A percentile compares a stretch with the other conserved stretches of the same genome.
These are phyloP conservation scores for Formica aserva DNA, from an alignment of 2,888 invertebrate genomes.

Conservation along the genomic window DNA sequence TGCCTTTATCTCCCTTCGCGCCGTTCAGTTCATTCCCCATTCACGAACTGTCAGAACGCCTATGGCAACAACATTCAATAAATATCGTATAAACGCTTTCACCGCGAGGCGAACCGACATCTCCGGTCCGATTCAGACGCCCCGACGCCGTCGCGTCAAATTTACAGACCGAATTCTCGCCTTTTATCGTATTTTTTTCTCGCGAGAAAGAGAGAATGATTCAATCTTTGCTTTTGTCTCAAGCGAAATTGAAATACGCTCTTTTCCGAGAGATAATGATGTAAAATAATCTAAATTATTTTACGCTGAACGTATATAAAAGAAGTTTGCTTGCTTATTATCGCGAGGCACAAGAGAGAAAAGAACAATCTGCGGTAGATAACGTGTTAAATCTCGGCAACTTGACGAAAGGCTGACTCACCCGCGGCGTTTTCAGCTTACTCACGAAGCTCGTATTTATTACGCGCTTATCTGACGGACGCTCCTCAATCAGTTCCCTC, in stretches of 20 bases:
- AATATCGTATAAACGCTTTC: constrained; percentile 77
- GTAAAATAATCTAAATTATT: background rate
- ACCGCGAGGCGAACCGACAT: constrained; percentile 55
- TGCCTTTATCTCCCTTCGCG: constrained; percentile 75
- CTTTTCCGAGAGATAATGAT: background rate
- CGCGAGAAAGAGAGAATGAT: constrained; percentile 7
- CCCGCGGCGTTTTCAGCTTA: constrained; percentile 76
- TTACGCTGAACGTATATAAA: background rate
- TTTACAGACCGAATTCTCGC: constrained; percentile 56
- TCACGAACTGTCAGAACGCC: constrained; percentile 75
- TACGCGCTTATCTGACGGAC: constrained; percentile 76
- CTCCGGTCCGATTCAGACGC: constrained; percentile 68
- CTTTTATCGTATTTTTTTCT: constrained; percentile 28
- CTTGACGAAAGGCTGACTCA: constrained; percentile 76
- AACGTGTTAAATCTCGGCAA: constrained; percentile 66
- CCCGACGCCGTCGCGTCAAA: constrained; percentile 63
- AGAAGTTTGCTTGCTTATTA: background rate
- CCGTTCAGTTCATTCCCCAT: constrained; percentile 77
- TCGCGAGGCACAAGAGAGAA: constrained; percentile 32
- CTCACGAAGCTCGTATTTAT: constrained; percentile 81
- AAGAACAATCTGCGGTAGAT: constrained; percentile 59
- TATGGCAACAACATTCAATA: constrained; percentile 78
- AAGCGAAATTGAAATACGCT: background rate
- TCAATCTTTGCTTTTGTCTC: background rate
- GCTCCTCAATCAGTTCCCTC: constrained; percentile 69